Base-by-base conservation (phyloP, 2,797 vertebrate species). In the Denticeps clupeoides region DNA sequence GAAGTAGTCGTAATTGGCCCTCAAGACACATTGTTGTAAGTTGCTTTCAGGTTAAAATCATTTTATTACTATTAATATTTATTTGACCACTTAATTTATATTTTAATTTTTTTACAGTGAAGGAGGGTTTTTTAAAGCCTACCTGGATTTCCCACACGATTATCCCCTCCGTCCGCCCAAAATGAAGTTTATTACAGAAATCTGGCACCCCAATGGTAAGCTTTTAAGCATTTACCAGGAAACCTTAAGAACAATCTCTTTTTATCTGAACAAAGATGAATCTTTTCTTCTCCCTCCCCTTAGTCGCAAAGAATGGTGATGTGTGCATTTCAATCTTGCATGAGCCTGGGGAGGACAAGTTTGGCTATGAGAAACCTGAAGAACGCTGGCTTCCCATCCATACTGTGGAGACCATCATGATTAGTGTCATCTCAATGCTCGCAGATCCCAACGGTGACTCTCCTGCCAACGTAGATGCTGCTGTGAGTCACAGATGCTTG, bases 251-350 rank as follows among this genome's bases (percentile, higher is more conserved):
- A n/a, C n/a, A n/a, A n/a, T n/a, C n/a, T n/a, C n/a, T n/a, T n/a
- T n/a, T n/a, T n/a, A n/a, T n/a, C n/a, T n/a, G n/a, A n/a, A n/a
- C n/a, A n/a, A n/a, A n/a, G n/a, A n/a, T n/a, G n/a, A n/a, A n/a
- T n/a, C n/a, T n/a, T n/a, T n/a, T n/a, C n/a, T n/a, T n/a, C n/a
- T n/a, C n/a, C n/a, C n/a, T n/a, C 3, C 28, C 12, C 35, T 16
- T 16, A 99, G 95, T 99, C 75, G 92, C 95, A 81, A 98, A 97
- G 81, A 98, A 93, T 26, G 95, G 95, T 4, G 95, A 99, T 63
- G 95, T 99, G 66, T 99, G 95, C 83, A 99, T 99, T 86, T 98
- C 95, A 67, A 99, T 99, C 79, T 88, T 99, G 76, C 95, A 99
- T 44, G 95, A 99, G 63, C 95, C 95, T 24, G 95, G 95, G 4